phyloP scores from a whole-genome alignment of 2,888 invertebrate genomes.

The Platycheirus albimanus region DNA sequence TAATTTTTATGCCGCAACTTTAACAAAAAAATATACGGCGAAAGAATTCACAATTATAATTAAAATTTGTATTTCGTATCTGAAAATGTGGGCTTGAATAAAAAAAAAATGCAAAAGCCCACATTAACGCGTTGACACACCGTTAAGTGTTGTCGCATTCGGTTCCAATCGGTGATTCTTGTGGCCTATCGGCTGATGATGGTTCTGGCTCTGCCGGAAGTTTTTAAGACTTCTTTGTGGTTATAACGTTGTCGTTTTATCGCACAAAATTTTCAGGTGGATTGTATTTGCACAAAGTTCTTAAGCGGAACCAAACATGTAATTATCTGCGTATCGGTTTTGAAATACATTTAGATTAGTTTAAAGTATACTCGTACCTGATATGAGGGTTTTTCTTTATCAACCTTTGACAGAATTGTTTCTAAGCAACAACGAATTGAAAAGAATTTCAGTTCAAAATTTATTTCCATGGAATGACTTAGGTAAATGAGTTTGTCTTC shows the following conservation, averaged over 20 bases:
- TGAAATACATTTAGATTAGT: constrained; percentile 12
- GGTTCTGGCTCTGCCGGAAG: constrained; percentile 58
- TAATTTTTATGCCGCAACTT: constrained; percentile 31
- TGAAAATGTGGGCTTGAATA: constrained; percentile 50
- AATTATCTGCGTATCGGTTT: constrained; percentile 23
- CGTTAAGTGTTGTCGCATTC: constrained; percentile 26
- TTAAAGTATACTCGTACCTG: not conserved
- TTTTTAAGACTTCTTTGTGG: constrained; percentile 30
- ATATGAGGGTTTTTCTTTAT: constrained; percentile 19
- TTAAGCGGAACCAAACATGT: constrained; percentile 45
- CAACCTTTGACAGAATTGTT: too few species aligned
- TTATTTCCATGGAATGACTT: too few species aligned
- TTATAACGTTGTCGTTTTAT: constrained; percentile 23
- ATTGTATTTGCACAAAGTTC: constrained; percentile 7
- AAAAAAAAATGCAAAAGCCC: constrained; percentile 31
- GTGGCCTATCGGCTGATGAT: constrained; percentile 61
- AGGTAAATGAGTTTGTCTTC: too few species aligned
- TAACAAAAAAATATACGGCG: constrained; percentile 2
- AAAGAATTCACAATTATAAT: constrained; percentile 51
- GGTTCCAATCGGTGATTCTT: constrained; percentile 68
- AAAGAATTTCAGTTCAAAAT: too few species aligned
- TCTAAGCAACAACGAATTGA: too few species aligned
- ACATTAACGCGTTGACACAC: constrained; percentile 43
- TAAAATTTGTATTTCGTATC: constrained; percentile 41
- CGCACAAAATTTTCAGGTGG: constrained; percentile 27